These are phyloP conservation scores for Centropus bengalensis DNA, from an alignment of 2,113 vertebrate genomes.

Conservation along the genomic window DNA sequence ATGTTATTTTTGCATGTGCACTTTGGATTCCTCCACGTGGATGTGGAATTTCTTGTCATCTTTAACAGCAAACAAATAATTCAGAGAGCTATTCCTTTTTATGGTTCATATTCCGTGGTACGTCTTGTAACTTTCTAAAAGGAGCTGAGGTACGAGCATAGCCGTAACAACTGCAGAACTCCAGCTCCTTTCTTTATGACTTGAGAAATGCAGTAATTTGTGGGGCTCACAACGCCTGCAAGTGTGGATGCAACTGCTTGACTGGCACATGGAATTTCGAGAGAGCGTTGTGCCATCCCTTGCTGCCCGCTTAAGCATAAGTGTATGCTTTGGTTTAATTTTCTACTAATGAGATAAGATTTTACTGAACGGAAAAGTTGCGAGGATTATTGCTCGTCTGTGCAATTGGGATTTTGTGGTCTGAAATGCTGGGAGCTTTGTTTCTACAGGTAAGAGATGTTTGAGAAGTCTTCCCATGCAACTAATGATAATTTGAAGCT, in stretches of 20 bases:
- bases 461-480: not conserved
- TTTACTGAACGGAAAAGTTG: not conserved
- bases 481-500: not conserved
- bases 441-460: not conserved
- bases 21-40: not conserved
- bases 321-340: not conserved
- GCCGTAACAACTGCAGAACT: not conserved
- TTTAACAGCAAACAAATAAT: not conserved
- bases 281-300: not conserved
- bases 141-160: not conserved
- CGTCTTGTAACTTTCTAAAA: not conserved
- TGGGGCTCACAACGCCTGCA: not conserved
- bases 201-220: not conserved
- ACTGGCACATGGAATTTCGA: not conserved
- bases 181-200: not conserved
- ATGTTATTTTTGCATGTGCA: accelerated
- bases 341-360: not conserved
- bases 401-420: not conserved
- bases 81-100: not conserved
- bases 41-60: not conserved
- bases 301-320: not conserved
- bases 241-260: not conserved
- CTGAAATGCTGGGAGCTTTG: not conserved
- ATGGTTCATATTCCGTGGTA: not conserved
- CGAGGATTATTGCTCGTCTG: not conserved